Evolutionary conservation across 2,888 invertebrate genomes (phyloP).

Genomic region (Acleris laterana): DNA sequence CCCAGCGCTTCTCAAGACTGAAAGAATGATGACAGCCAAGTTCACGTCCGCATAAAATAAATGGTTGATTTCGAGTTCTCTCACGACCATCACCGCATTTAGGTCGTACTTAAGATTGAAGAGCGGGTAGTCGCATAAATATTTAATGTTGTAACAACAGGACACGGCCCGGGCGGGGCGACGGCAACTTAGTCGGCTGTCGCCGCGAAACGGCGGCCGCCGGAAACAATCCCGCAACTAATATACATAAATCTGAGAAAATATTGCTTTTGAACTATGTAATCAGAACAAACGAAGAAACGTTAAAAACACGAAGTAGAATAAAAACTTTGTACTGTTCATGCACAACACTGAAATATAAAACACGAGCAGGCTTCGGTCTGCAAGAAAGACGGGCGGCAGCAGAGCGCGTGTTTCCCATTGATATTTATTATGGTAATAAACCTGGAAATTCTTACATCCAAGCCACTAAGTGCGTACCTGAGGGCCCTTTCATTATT

Average conservation of each 20-base stretch:
- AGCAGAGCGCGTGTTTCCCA: conserved; percentile 14
- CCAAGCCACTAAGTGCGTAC: conserved; percentile 29
- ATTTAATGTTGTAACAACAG: conserved; percentile 21
- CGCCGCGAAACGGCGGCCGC: conserved; percentile 5
- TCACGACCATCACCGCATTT: conserved; percentile 6
- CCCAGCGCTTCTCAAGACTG: no score
- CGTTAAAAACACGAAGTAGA: neutral
- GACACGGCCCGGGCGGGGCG: conserved; percentile 3
- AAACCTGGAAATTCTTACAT: conserved; percentile 28
- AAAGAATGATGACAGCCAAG: no score
- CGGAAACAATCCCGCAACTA: neutral
- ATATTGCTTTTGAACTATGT: conserved; percentile 4
- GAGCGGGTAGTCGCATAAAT: conserved; percentile 19
- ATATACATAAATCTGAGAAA: conserved; percentile 7
- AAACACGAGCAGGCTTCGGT: conserved; percentile 16
- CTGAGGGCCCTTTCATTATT: conserved; percentile 26
- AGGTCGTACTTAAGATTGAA: conserved; percentile 16
- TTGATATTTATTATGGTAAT: conserved; percentile 36
- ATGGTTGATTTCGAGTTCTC: conserved; percentile 13
- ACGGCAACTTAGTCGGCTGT: conserved; percentile 17
- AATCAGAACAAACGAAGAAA: neutral
- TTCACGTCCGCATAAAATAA: neutral
- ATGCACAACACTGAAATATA: conserved; percentile 8
- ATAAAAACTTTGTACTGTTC: neutral
- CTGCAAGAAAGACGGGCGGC: conserved; percentile 9